Evolutionary conservation across 2,888 invertebrate species (phyloP).

Genomic region (Adelognathus sp.): DNA sequence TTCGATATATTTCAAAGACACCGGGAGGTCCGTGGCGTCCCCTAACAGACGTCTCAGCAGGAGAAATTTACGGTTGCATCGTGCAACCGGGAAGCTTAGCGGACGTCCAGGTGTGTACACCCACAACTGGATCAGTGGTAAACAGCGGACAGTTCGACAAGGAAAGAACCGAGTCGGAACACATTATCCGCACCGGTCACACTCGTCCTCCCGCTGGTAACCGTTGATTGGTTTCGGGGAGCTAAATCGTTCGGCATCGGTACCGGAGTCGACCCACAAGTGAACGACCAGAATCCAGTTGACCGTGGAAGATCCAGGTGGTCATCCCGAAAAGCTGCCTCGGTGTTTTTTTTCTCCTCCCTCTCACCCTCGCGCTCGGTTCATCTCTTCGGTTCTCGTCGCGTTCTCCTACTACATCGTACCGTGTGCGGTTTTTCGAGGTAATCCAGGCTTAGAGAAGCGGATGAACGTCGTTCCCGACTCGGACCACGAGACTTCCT

Average conservation of each 20-base stretch:
- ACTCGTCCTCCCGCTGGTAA: background rate
- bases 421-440: constrained; percentile 48
- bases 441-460: constrained; percentile 49
- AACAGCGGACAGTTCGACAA: background rate
- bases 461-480: constrained; percentile 45
- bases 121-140: background rate
- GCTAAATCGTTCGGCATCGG: constrained; percentile 25
- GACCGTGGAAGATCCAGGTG: constrained; percentile 14
- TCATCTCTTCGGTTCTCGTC: background rate
- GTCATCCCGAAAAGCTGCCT: constrained; percentile 31
- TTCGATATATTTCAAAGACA: no score
- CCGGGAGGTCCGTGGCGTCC: background rate
- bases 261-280: constrained; percentile 3
- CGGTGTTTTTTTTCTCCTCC: constrained; percentile 12
- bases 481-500: constrained; percentile 14
- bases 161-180: background rate
- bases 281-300: background rate
- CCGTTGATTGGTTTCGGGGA: constrained; percentile 36
- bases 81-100: background rate
- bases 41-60: background rate
- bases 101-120: background rate
- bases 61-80: constrained; percentile 1
- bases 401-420: background rate
- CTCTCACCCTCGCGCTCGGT: no score
- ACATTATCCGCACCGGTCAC: background rate